Percentiles rank a stretch among this genome's conserved stretches.
Evolutionary conservation across 2,113 vertebrate species (phyloP).

Genomic region (Naja naja): DNA sequence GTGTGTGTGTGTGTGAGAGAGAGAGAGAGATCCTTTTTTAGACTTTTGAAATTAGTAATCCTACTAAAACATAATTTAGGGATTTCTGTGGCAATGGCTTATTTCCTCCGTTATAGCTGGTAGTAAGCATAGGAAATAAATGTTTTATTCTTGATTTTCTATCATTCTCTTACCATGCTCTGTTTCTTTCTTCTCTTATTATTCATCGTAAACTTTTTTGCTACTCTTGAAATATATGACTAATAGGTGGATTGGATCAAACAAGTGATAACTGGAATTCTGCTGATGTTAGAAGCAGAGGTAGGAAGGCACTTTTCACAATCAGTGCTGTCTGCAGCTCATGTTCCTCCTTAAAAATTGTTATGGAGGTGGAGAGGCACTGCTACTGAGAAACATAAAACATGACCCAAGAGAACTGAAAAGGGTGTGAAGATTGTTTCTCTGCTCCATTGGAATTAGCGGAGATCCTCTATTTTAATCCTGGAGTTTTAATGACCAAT

Average conservation of each 20-base stretch:
- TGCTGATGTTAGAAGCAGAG: not conserved
- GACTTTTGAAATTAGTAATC: not conserved
- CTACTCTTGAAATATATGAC: not conserved
- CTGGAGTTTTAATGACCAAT: not conserved
- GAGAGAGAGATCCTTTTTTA: not conserved
- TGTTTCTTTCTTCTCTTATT: not conserved
- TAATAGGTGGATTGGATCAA: not conserved
- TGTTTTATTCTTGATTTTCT: not conserved
- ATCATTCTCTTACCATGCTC: rapidly evolving
- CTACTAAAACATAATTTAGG: constrained; percentile 1
- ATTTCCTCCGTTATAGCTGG: not conserved
- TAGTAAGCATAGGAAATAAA: not conserved
- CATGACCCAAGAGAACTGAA: not conserved
- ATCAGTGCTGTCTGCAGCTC: no score
- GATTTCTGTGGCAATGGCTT: not conserved
- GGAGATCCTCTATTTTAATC: not conserved
- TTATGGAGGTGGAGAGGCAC: not conserved
- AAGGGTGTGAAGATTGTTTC: not conserved
- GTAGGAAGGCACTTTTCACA: not conserved
- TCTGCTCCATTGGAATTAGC: not conserved
- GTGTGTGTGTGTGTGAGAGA: no score
- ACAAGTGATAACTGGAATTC: not conserved
- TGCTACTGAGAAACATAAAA: not conserved
- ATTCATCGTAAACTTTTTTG: not conserved
- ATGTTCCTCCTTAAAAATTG: not conserved